phyloP scores from a whole-genome alignment of 2,888 invertebrate genomes.

The Lamellibrachia satsuma region DNA sequence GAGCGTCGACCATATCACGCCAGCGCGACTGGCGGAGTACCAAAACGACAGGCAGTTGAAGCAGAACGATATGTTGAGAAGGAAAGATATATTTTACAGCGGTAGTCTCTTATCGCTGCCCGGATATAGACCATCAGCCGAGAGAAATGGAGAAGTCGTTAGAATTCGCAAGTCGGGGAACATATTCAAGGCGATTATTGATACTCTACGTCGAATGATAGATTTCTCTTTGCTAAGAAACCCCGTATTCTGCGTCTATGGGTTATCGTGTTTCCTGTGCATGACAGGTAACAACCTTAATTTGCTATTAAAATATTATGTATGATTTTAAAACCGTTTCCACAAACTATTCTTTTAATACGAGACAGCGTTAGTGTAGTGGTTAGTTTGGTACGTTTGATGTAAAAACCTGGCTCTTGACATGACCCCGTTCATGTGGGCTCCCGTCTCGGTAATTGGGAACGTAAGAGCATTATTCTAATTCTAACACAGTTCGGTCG shows the following conservation, averaged over 20 bases:
- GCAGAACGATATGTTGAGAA: conserved; percentile 69
- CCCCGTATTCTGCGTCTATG: conserved; percentile 76
- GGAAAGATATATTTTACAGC: conserved; percentile 96
- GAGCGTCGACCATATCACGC: conserved; percentile 25
- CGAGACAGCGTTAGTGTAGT: too few species aligned
- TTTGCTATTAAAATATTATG: not conserved
- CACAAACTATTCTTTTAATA: too few species aligned
- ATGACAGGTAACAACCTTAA: conserved; percentile 51
- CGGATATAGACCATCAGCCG: conserved; percentile 79
- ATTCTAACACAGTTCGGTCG: too few species aligned
- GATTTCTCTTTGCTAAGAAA: conserved; percentile 86
- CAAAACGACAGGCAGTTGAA: conserved; percentile 19
- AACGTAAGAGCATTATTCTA: too few species aligned
- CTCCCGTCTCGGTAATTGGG: too few species aligned
- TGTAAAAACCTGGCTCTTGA: too few species aligned
- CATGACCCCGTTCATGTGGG: too few species aligned
- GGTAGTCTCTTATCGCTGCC: conserved; percentile 92
- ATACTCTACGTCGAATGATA: conserved; percentile 72
- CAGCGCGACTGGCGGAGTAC: not conserved
- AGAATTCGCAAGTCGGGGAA: not conserved
- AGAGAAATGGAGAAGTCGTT: not conserved
- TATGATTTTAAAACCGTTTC: too few species aligned
- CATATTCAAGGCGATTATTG: conserved; percentile 25
- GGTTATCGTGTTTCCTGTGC: conserved; percentile 56
- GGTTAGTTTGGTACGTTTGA: too few species aligned